Conservation (phyloP, 2,797 vertebrate genomes). For the Sylvia borin region DNA sequence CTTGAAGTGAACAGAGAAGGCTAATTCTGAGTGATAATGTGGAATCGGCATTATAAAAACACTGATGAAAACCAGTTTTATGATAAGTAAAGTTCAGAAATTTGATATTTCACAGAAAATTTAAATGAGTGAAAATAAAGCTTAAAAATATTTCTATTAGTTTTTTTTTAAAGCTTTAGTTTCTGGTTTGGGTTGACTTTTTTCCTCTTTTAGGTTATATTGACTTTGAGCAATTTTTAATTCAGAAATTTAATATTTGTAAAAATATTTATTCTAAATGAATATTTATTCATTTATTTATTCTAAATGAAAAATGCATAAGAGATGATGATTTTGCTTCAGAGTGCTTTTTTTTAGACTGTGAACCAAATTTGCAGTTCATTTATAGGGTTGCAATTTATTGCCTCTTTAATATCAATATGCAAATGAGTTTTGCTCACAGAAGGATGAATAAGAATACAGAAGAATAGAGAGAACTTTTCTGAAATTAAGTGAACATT, state of each 20-base stretch:
- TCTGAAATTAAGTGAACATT: background rate
- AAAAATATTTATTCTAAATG: background rate
- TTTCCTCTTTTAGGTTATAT: background rate
- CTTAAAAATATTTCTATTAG: background rate
- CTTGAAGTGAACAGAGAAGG: background rate
- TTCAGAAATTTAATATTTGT: background rate
- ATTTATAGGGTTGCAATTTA: background rate
- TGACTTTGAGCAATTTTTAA: background rate
- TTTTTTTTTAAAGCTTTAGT: too few species aligned
- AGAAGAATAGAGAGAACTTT: background rate
- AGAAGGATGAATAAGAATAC: background rate
- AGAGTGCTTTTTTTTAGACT: background rate
- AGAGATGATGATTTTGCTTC: background rate
- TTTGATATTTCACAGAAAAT: background rate
- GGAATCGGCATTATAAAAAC: background rate
- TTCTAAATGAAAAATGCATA: background rate
- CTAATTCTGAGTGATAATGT: background rate
- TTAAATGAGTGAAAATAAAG: background rate
- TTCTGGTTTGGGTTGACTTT: accelerated
- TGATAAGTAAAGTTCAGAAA: background rate
- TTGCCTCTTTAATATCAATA: background rate
- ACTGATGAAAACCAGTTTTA: background rate
- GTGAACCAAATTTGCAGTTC: background rate
- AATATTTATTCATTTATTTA: background rate
- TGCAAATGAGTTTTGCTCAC: background rate